Percentiles rank a stretch among this genome's conserved stretches.
Conservation (phyloP, 2,113 vertebrate species). For the Tapirus terrestris region DNA sequence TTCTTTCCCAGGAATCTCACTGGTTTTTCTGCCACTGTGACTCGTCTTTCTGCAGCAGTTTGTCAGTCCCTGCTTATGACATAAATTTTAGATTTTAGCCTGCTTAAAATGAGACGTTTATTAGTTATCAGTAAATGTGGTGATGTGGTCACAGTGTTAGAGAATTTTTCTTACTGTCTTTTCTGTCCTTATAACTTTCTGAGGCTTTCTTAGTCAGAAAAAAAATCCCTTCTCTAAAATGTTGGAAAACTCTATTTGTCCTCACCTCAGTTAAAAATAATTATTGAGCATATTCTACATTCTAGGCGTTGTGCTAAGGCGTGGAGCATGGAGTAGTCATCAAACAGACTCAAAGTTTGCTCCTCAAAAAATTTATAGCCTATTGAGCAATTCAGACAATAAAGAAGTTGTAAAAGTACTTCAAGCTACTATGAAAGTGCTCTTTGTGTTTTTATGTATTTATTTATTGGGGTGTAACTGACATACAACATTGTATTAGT, state of each 20-base stretch:
- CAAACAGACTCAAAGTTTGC: not conserved
- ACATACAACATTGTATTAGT: not conserved
- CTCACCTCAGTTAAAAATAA: not conserved
- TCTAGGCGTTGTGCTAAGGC: not conserved
- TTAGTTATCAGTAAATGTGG: not conserved
- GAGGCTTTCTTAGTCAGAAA: not conserved
- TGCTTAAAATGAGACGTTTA: not conserved
- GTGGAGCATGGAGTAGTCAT: not conserved
- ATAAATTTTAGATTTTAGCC: not conserved
- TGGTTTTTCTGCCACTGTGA: not conserved
- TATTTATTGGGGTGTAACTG: not conserved
- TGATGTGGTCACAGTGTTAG: not conserved
- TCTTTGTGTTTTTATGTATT: not conserved
- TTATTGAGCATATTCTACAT: not conserved
- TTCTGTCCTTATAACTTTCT: not conserved
- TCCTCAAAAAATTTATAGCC: not conserved
- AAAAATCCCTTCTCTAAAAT: not conserved
- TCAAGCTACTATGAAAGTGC: not conserved
- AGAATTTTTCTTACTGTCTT: not conserved
- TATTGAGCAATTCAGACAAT: not conserved
- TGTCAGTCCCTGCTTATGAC: not conserved
- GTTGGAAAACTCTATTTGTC: not conserved
- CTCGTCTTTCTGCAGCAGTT: not conserved
- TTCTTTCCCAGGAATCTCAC: conserved; percentile 26
- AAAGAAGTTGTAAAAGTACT: not conserved